phyloP scores from a whole-genome alignment of 2,888 invertebrate genomes.

The Heptascelio sp. region DNA sequence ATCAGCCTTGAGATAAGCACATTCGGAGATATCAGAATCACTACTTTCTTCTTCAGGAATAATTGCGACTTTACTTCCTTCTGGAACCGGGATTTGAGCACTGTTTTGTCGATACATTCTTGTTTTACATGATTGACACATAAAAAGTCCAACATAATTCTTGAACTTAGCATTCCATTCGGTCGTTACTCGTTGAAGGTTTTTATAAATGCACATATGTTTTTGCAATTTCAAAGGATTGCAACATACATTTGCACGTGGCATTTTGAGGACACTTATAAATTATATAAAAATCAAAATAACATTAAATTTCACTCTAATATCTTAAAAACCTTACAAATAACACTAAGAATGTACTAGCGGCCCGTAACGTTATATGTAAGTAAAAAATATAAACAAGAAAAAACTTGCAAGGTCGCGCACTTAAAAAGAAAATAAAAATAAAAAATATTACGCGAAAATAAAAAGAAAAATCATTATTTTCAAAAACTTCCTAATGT shows the following conservation, averaged over 20 bases:
- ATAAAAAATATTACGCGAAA: no score
- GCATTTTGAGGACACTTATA: not conserved
- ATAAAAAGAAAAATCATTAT: no score
- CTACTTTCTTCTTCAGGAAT: not conserved
- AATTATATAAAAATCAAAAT: not conserved
- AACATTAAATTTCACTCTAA: no score
- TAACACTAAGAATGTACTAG: no score
- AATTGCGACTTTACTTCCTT: not conserved
- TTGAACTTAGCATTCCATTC: not conserved
- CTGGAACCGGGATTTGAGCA: not conserved
- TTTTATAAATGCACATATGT: constrained; percentile 15
- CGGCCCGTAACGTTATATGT: no score
- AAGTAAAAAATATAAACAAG: no score
- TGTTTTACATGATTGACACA: constrained; percentile 12
- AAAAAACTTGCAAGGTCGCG: no score
- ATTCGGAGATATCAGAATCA: not conserved
- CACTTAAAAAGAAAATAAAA: no score
- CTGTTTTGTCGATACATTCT: not conserved
- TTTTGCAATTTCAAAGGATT: constrained; percentile 11
- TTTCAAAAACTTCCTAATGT: no score
- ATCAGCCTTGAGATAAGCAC: not conserved
- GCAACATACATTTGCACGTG: constrained; percentile 10
- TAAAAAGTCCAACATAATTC: constrained; percentile 6
- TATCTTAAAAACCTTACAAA: no score
- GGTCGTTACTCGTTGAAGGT: not conserved